Percentiles rank a stretch among this genome's conserved stretches.
Evolutionary conservation across 2,888 invertebrate species (phyloP).

Genomic region (Amblyteles armatorius): DNA sequence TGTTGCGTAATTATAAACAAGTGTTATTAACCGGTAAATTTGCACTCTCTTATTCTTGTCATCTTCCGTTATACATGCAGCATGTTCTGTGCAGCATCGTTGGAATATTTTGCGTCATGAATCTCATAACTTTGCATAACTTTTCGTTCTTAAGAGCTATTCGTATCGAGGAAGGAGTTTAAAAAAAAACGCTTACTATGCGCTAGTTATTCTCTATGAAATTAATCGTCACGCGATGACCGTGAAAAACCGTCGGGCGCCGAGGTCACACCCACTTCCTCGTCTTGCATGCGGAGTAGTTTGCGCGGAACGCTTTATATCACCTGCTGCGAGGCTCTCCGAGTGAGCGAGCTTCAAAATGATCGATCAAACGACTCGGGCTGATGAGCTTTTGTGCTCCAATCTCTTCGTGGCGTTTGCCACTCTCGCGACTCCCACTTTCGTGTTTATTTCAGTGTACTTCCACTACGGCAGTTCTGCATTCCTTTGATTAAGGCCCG

Average conservation of each 20-base stretch:
- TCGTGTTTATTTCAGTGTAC: background rate
- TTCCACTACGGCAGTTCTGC: background rate
- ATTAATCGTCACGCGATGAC: conserved; percentile 68
- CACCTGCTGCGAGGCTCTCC: conserved; percentile 27
- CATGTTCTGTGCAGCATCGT: conserved; percentile 1
- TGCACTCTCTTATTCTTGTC: background rate
- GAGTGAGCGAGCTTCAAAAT: conserved; percentile 43
- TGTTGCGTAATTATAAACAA: background rate
- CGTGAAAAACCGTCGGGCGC: conserved; percentile 59
- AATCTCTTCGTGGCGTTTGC: conserved; percentile 7
- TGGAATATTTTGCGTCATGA: conserved; percentile 43
- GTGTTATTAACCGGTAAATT: background rate
- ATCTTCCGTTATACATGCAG: background rate
- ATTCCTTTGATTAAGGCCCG: background rate
- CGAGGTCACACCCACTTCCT: conserved; percentile 56
- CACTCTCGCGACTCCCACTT: background rate
- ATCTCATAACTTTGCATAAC: conserved; percentile 8
- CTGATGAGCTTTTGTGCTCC: conserved; percentile 10
- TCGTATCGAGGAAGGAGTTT: background rate
- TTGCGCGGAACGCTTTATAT: conserved; percentile 44
- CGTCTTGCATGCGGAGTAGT: conserved; percentile 26
- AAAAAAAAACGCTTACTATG: background rate
- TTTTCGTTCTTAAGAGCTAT: conserved; percentile 31
- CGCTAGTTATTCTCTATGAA: conserved; percentile 24
- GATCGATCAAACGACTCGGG: conserved; percentile 19